Evolutionary conservation across 2,888 invertebrate genomes (phyloP), one percentile per base, ranked within the genome.

Genomic region (Mythimna impura): DNA sequence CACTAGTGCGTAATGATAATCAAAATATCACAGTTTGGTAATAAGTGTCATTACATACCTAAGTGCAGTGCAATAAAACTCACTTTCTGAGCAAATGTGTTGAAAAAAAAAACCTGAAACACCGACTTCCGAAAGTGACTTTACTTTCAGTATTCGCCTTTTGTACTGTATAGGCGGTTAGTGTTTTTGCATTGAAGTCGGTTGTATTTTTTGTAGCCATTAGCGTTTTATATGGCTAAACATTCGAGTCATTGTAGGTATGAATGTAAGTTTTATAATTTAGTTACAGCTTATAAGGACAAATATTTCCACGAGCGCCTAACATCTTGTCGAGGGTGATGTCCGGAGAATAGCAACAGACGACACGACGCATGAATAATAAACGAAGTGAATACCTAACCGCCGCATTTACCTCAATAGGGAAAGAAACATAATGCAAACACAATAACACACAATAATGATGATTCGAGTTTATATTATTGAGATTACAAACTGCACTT

Each of bases 401-500:
- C 70, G 68, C 58, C 63, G 20, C 66, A 64, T 82, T 84, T 85
- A 76, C 85, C 81, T 68, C 57, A 58, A 64, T 54, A 69, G 36
- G 82, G 71, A 82, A 71, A 84, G 72, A 66, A 73, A 71, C 64
- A 67, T 71, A 69, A 76, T 69, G 69, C 73, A 76, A 50, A 63
- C 64, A 36, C 61, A 76, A 84, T 72, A 80, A 83, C 40, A 73
- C 52, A 68, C 68, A 71, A 63, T 55, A 30, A 70, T 58, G 36
- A 73, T 74, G 78, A 76, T 83, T 84, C 60, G 72, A 84, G 70
- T 81, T 81, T 81, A 84, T 81, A 81, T 76, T 80, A 71, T 82
- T 86, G 88, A 89, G 89, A 89, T 89, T 88, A 86, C 86, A 89
- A 89, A 89, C 85, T 78, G 76, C 64, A 86, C 81, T 79, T 84